phyloP scores from a whole-genome alignment of 2,888 invertebrate species.

The Mamestra brassicae region DNA sequence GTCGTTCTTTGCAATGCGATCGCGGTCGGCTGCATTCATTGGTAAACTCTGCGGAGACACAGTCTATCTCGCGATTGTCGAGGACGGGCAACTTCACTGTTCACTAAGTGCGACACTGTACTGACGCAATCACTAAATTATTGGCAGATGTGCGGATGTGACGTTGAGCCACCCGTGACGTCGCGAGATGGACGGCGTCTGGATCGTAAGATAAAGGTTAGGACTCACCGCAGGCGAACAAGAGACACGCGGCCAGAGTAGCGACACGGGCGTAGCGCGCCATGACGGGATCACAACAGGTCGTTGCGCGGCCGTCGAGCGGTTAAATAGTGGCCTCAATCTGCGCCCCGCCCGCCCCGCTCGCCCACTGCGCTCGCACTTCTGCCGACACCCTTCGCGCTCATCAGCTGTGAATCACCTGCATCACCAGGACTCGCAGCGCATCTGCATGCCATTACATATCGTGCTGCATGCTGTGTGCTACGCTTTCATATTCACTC shows the following conservation, averaged over 20 bases:
- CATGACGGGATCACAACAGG: constrained; percentile 92
- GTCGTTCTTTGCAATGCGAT: constrained; percentile 82
- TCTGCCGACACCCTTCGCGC: constrained; percentile 88
- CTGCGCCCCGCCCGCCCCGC: constrained; percentile 89
- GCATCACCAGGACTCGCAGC: constrained; percentile 72
- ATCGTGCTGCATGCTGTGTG: constrained; percentile 9
- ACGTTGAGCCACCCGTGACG: constrained; percentile 84
- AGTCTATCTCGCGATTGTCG: constrained; percentile 84
- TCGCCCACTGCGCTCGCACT: constrained; percentile 88
- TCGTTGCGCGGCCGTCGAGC: constrained; percentile 89
- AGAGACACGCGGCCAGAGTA: constrained; percentile 90
- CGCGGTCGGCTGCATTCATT: constrained; percentile 81
- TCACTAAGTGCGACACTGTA: constrained; percentile 85
- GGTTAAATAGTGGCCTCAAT: constrained; percentile 91
- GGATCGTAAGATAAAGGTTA: constrained; percentile 89
- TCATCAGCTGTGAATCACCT: constrained; percentile 87
- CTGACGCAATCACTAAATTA: constrained; percentile 83
- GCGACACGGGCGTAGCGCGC: constrained; percentile 91
- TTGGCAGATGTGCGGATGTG: constrained; percentile 78
- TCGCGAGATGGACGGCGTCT: constrained; percentile 87
- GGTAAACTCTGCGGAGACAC: constrained; percentile 80
- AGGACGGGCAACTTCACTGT: constrained; percentile 85
- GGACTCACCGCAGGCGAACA: constrained; percentile 91
- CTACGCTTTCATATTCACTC: constrained; percentile 34
- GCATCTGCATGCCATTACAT: constrained; percentile 45